A percentile compares a stretch with the other conserved stretches of the same genome.
Evolutionary conservation across 2,113 vertebrate genomes (phyloP).

Genomic region (Ptyas mucosa): DNA sequence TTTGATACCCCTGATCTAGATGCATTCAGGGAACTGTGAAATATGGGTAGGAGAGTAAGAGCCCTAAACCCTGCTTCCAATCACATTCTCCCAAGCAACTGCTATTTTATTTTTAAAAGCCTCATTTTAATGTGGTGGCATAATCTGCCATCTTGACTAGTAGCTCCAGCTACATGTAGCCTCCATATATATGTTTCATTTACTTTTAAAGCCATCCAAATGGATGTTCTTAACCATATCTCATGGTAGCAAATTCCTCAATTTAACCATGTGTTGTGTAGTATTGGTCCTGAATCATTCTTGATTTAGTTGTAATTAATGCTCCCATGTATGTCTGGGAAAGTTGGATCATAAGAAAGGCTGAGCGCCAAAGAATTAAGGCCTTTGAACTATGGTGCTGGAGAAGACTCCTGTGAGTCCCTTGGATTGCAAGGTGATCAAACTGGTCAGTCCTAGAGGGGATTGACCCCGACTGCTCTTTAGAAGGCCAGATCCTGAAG

Average conservation of each 20-base stretch:
- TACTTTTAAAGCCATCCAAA: background rate
- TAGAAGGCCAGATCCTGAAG: no score
- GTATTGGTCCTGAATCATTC: background rate
- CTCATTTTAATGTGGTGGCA: background rate
- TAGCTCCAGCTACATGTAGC: background rate
- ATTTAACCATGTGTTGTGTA: background rate
- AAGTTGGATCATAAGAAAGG: no score
- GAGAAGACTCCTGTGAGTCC: no score
- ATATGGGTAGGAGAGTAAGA: background rate
- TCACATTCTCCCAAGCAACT: background rate
- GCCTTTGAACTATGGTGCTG: no score
- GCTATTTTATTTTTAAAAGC: background rate
- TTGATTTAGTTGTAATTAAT: background rate
- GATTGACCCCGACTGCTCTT: no score
- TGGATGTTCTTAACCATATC: background rate
- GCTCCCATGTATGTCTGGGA: background rate
- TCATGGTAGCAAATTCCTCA: background rate
- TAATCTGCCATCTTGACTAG: background rate
- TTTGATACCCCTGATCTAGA: background rate
- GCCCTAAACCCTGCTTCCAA: background rate
- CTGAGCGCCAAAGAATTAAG: no score
- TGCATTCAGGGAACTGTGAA: background rate
- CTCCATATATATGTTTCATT: background rate
- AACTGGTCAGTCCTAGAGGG: no score
- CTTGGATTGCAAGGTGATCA: no score